Conservation (phyloP, 2,113 vertebrate species). For the Patagioenas fasciata region DNA sequence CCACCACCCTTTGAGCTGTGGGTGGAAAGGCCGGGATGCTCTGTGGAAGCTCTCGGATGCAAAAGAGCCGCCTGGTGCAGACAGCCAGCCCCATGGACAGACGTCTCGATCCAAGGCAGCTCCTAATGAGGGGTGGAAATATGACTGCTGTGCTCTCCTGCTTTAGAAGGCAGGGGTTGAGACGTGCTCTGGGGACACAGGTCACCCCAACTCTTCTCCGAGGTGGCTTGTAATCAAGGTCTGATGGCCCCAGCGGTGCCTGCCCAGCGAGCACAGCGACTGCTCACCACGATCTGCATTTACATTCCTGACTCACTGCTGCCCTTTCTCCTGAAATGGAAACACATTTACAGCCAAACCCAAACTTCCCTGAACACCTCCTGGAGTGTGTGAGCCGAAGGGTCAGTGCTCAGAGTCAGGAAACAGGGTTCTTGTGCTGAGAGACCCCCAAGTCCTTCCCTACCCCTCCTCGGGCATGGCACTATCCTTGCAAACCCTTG, state of each 20-base stretch:
- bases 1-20: fast-evolving
- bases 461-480: fast-evolving
- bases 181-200: not conserved
- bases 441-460: not conserved
- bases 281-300: not conserved
- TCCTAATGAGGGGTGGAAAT: not conserved
- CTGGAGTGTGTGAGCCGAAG: not conserved
- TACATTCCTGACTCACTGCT: slow-evolving; percentile 31
- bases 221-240: not conserved
- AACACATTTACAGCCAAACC: not conserved
- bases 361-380: not conserved
- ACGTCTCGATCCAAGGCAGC: not conserved
- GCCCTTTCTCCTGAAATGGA: not conserved
- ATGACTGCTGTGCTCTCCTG: not conserved
- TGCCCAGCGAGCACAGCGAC: not conserved
- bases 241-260: not conserved
- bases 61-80: not conserved
- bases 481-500: not conserved
- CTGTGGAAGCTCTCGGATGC: not conserved
- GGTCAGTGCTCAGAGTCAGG: not conserved
- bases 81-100: not conserved
- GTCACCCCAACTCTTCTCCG: not conserved
- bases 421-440: not conserved
- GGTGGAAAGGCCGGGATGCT: not conserved
- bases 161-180: not conserved